These are phyloP conservation scores for Laticauda colubrina DNA, from an alignment of 2,113 vertebrate species.

Conservation along the genomic window DNA sequence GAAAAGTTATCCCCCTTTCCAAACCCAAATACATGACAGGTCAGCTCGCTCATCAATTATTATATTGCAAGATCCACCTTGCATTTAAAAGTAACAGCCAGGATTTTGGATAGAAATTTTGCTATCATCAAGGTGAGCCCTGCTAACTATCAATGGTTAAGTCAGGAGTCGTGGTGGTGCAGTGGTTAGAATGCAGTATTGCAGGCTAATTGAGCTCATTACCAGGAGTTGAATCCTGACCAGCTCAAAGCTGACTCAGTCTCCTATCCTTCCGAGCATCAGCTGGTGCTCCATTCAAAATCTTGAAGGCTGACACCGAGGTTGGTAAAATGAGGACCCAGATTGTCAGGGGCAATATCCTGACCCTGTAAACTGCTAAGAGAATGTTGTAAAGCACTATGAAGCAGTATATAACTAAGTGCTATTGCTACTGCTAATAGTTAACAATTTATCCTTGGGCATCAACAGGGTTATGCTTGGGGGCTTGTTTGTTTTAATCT, in stretches of 20 bases:
- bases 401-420: background rate
- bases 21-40: too few species aligned
- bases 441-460: background rate
- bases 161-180: too few species aligned
- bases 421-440: background rate
- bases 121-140: background rate
- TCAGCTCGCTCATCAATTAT: too few species aligned
- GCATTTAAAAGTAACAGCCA: too few species aligned
- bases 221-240: background rate
- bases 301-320: too few species aligned
- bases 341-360: background rate
- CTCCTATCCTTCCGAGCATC: background rate
- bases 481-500: background rate
- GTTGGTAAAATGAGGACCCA: background rate
- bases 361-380: background rate
- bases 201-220: background rate
- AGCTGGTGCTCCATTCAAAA: too few species aligned
- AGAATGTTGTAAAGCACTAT: background rate
- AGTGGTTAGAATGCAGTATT: too few species aligned
- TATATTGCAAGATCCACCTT: too few species aligned
- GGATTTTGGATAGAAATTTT: background rate
- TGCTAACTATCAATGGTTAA: background rate
- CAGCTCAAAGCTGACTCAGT: background rate
- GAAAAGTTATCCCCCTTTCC: too few species aligned
- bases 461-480: background rate